Evolutionary conservation across 1,140 invertebrate species (phyloP).

Genomic region (Medauroidea extradentata): DNA sequence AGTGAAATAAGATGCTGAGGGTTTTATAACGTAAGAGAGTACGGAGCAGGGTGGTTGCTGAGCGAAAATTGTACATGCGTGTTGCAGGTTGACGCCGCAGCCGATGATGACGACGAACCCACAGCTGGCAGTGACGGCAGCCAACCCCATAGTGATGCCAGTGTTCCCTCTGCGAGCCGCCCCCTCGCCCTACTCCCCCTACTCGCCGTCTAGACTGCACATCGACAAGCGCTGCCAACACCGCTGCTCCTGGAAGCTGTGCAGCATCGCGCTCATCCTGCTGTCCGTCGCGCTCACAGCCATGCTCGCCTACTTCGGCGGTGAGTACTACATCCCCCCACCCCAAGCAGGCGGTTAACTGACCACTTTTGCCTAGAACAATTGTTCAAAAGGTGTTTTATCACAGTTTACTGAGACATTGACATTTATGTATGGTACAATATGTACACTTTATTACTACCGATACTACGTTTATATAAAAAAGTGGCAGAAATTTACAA

Average conservation of each 20-base stretch:
- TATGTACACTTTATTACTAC: too few relatives aligned
- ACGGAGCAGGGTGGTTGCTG: neutral
- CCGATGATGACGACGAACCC: slow-evolving; percentile 1
- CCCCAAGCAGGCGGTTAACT: too few relatives aligned
- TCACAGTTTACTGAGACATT: too few relatives aligned
- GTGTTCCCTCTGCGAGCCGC: slow-evolving; percentile 35
- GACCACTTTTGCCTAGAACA: too few relatives aligned
- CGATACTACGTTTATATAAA: too few relatives aligned
- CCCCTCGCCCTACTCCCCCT: slow-evolving; percentile 68
- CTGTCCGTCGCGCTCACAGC: slow-evolving; percentile 81
- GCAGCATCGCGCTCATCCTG: slow-evolving; percentile 85
- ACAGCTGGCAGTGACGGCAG: slow-evolving; percentile 3
- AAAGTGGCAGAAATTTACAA: too few relatives aligned
- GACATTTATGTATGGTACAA: too few relatives aligned
- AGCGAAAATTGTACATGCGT: neutral
- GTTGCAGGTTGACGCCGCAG: slow-evolving; percentile 5
- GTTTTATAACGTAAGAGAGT: too few relatives aligned
- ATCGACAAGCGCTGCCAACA: slow-evolving; percentile 90
- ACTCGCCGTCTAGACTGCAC: slow-evolving; percentile 87
- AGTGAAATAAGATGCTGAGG: too few relatives aligned
- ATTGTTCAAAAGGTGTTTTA: too few relatives aligned
- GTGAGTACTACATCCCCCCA: slow-evolving; percentile 55
- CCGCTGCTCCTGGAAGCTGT: slow-evolving; percentile 92
- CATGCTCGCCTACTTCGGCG: slow-evolving; percentile 90
- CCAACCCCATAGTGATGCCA: slow-evolving; percentile 6